Conservation (phyloP, 2,797 vertebrate genomes). For the Sebastes iracundus region DNA sequence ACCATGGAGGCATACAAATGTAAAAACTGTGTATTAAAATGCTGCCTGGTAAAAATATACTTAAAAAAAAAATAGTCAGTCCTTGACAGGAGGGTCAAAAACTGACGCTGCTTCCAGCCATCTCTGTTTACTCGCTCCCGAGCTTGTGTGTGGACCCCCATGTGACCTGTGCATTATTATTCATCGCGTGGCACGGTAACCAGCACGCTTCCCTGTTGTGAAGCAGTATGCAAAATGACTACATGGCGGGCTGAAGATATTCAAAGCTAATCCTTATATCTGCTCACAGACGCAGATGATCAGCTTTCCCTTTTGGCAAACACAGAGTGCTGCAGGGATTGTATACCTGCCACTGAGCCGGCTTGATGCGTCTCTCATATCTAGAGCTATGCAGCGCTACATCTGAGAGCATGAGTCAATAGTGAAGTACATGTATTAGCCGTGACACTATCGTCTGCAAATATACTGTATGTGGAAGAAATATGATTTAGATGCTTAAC, state of each 20-base stretch:
- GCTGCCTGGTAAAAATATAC: not conserved
- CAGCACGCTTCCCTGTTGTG: constrained; percentile 55
- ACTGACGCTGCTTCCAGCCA: not conserved
- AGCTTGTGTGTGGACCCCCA: constrained; percentile 28
- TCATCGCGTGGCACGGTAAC: constrained; percentile 45
- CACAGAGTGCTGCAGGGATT: constrained; percentile 41
- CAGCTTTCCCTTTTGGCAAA: constrained; percentile 65
- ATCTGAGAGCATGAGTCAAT: constrained; percentile 41
- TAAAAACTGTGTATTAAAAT: not conserved
- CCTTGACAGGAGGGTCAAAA: constrained; percentile 33
- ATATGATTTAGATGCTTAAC: not conserved
- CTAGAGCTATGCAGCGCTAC: constrained; percentile 17
- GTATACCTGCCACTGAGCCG: constrained; percentile 52
- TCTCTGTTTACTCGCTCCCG: constrained; percentile 25
- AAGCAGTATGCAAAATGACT: constrained; percentile 62
- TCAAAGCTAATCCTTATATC: constrained; percentile 75
- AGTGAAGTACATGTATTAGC: constrained; percentile 20
- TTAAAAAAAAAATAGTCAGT: not conserved
- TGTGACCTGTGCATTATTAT: constrained; percentile 59
- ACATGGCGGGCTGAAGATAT: constrained; percentile 63
- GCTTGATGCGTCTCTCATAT: constrained; percentile 24
- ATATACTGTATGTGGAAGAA: not conserved
- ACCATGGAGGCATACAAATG: not conserved
- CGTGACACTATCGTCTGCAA: not conserved
- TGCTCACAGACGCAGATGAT: constrained; percentile 70